These are phyloP conservation scores for Semotilus atromaculatus DNA, from an alignment of 2,797 vertebrate species.

Conservation along the genomic window DNA sequence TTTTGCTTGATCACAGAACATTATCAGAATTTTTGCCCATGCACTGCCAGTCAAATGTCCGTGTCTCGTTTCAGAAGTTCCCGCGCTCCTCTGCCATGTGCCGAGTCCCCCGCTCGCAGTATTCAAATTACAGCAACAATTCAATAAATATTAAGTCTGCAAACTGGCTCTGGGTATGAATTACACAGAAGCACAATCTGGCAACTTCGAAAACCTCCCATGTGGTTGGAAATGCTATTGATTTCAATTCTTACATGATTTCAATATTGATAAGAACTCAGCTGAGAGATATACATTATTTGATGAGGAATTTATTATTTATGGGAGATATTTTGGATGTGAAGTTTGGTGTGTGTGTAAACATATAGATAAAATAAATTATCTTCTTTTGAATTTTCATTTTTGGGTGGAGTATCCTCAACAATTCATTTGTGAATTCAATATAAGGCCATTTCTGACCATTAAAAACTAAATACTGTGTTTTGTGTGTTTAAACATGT, in stretches of 20 bases:
- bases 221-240: slow-evolving; percentile 75
- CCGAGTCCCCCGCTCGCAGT: slow-evolving; percentile 63
- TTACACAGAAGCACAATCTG: slow-evolving; percentile 68
- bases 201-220: slow-evolving; percentile 77
- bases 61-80: slow-evolving; percentile 35
- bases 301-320: slow-evolving; percentile 18
- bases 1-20: neutral
- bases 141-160: slow-evolving; percentile 80
- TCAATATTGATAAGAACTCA: slow-evolving; percentile 82
- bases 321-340: neutral
- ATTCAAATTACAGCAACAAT: slow-evolving; percentile 86
- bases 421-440: neutral
- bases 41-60: slow-evolving; percentile 1
- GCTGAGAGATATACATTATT: slow-evolving; percentile 64
- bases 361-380: neutral
- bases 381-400: neutral
- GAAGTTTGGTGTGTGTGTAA: neutral
- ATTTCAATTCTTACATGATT: slow-evolving; percentile 78
- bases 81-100: slow-evolving; percentile 53
- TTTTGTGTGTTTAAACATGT: too few relatives aligned
- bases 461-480: too few relatives aligned
- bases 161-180: slow-evolving; percentile 69
- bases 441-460: neutral
- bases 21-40: neutral
- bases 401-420: too few relatives aligned